Percentiles rank a stretch among this genome's conserved stretches.
Conservation (phyloP, 2,797 vertebrate species). For the Chloroceryle amazona region DNA sequence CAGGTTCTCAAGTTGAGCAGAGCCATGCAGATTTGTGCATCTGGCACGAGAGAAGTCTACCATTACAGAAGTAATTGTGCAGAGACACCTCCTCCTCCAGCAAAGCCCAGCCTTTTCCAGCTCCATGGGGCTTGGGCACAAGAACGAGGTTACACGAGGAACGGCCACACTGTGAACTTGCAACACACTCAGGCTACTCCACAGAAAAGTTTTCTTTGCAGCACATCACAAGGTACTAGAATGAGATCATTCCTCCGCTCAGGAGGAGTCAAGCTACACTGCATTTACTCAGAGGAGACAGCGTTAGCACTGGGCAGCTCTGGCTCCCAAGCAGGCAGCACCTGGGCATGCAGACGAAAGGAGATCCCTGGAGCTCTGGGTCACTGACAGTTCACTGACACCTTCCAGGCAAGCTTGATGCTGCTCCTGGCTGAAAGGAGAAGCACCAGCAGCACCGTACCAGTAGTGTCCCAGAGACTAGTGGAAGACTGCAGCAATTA, state of each 20-base stretch:
- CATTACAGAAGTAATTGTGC: background rate
- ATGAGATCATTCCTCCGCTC: background rate
- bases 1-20: fast-evolving
- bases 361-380: fast-evolving
- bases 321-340: background rate
- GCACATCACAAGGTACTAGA: background rate
- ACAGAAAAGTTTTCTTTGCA: background rate
- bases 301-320: background rate
- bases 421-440: background rate
- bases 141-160: background rate
- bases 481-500: background rate
- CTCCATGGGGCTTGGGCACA: background rate
- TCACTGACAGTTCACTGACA: background rate
- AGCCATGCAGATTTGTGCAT: background rate
- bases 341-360: background rate
- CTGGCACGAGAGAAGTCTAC: background rate
- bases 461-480: background rate
- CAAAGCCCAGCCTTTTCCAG: background rate
- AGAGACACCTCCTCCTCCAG: background rate
- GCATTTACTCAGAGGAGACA: background rate
- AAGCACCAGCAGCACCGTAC: fast-evolving
- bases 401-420: fast-evolving
- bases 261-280: background rate
- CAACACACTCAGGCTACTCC: background rate
- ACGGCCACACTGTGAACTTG: fast-evolving